phyloP scores from a whole-genome alignment of 2,888 invertebrate genomes.

The Hirtodrosophila histrioides region DNA sequence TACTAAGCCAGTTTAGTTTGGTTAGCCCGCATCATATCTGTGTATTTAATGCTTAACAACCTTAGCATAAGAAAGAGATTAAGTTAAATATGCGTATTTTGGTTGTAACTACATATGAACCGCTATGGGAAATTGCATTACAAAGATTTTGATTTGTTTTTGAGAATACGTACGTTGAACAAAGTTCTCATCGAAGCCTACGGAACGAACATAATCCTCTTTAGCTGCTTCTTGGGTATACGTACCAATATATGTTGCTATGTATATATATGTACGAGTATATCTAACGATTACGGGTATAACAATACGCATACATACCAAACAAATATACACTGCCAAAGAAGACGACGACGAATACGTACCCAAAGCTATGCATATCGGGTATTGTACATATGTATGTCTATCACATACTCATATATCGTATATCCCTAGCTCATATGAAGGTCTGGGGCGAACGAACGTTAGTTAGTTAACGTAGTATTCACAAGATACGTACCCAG shows the following conservation, averaged over 20 bases:
- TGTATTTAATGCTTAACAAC: slow-evolving; percentile 37
- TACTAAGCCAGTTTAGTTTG: slow-evolving; percentile 57
- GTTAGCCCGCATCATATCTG: slow-evolving; percentile 42
- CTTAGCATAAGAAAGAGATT: slow-evolving; percentile 55
- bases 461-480: slow-evolving; percentile 14
- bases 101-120: slow-evolving; percentile 32
- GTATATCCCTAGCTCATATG: slow-evolving; percentile 45
- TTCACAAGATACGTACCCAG: slow-evolving; percentile 71
- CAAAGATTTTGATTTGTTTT: slow-evolving; percentile 44
- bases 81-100: slow-evolving; percentile 45
- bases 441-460: slow-evolving; percentile 21
- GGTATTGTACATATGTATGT: slow-evolving; percentile 25
- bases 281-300: slow-evolving; percentile 40
- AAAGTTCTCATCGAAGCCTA: slow-evolving; percentile 49
- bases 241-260: slow-evolving; percentile 48
- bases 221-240: slow-evolving; percentile 46
- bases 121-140: slow-evolving; percentile 41
- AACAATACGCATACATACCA: slow-evolving; percentile 44
- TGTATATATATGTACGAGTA: too few species aligned
- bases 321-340: slow-evolving; percentile 42
- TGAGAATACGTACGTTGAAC: slow-evolving; percentile 54
- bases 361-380: slow-evolving; percentile 44
- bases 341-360: slow-evolving; percentile 46
- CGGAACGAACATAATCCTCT: slow-evolving; percentile 43
- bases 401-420: slow-evolving; percentile 36